Base-by-base conservation (phyloP, 2,113 vertebrate genomes). In the Oreochromis spilurus region DNA sequence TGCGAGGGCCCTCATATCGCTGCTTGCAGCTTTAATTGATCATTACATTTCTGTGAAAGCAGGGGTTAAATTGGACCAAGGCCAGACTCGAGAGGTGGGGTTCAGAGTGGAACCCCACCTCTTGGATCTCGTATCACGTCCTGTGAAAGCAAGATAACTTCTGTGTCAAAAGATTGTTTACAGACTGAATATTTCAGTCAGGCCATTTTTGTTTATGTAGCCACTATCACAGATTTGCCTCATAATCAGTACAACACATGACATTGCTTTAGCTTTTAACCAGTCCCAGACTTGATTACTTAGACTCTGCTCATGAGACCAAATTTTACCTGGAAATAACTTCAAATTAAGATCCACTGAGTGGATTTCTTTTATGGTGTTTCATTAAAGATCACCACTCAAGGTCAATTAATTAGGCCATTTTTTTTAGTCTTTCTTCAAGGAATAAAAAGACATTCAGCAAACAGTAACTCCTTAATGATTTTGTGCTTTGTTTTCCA, bases 31-130 rank as follows among this genome's bases (percentile, higher is more conserved):
- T n/a, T n/a, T n/a, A n/a, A n/a, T n/a, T n/a, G 91, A 82, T 87
- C 81, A 83, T 87, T 83, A 53, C 81, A 72, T 83, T 87, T 89
- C 75, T 36, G 24, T 79, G 43, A 50, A 87, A 88, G 82, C 67
- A 9, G 83, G 50, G 21, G 67, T 85, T 89, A 78, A 90, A 78
- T 79, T 81, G 53, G 83, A 53, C 24, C 9, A 1, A 13, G 43
- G 84, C 85, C 83, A 84, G n/a, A 67, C 6, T 65, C 6, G 0
- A 38, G 1, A 65, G 4, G 60, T 38, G 60, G 60, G 60, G 34
- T 38, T 60, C 5, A 77, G 53, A 79, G 16, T 19, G 2, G 77
- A 84, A 58, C 40, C 54, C 45, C 14, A 9, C 43, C 60, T 80
- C 81, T n/a, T 38, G 67, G 40, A 52, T 13, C 31, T 24, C 24